Percentiles rank a stretch among this genome's conserved stretches.
phyloP scores from a whole-genome alignment of 2,113 vertebrate genomes.

The Porphyrio hochstetteri region DNA sequence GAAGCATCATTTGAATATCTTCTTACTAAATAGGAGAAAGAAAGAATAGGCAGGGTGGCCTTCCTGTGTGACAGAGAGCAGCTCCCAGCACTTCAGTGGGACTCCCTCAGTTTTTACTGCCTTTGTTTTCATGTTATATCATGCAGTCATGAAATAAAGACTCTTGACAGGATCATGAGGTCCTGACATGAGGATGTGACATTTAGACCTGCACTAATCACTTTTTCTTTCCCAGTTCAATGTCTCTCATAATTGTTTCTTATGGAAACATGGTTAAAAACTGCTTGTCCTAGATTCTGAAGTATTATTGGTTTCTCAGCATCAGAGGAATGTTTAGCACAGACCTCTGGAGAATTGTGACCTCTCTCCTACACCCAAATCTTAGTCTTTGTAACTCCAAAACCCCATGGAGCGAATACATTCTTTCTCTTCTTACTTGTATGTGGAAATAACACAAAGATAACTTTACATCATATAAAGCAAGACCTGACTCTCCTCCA shows the following conservation, averaged over 20 bases:
- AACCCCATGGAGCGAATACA: neutral
- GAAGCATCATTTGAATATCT: neutral
- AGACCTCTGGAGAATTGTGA: neutral
- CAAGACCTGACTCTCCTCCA: neutral
- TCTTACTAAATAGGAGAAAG: neutral
- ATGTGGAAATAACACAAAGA: neutral
- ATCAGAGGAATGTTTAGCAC: neutral
- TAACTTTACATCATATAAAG: neutral
- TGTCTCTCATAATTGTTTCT: neutral
- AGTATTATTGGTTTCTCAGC: neutral
- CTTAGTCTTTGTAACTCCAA: neutral
- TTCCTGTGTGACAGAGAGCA: neutral
- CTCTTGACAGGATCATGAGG: neutral
- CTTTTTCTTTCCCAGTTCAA: neutral
- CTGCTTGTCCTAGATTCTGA: neutral
- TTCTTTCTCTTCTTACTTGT: neutral
- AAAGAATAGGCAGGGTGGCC: neutral
- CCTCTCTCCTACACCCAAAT: neutral
- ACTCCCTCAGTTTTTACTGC: accelerated
- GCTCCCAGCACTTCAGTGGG: neutral
- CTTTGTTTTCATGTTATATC: neutral
- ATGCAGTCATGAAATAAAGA: neutral
- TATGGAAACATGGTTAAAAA: neutral
- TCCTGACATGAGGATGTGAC: accelerated
- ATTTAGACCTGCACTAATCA: neutral